Conservation (phyloP, 2,797 vertebrate genomes). For the Heliangelus exortis region DNA sequence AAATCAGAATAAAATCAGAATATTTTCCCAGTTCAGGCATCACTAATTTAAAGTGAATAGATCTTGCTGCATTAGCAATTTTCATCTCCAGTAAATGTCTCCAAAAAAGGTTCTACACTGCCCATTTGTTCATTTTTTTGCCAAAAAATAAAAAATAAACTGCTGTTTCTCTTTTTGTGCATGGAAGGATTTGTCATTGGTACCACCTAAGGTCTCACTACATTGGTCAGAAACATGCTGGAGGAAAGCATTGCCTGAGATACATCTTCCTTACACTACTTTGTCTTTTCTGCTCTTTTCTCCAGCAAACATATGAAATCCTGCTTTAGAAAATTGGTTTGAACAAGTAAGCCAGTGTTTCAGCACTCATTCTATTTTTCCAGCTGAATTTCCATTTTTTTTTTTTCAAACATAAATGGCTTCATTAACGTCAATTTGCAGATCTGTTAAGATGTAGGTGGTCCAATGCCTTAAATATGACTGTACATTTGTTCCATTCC, state of each 20-base stretch:
- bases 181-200: not conserved
- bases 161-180: not conserved
- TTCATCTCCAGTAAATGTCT: not conserved
- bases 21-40: not conserved
- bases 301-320: not conserved
- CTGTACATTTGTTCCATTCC: constrained; percentile 34
- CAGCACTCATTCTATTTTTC: constrained; percentile 63
- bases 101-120: not conserved
- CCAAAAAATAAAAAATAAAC: not conserved
- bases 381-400: constrained; percentile 55
- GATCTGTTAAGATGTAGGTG: constrained; percentile 62
- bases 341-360: constrained; percentile 56
- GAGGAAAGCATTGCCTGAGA: not conserved
- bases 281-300: constrained; percentile 40
- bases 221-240: not conserved
- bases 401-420: constrained; percentile 24
- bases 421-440: constrained; percentile 46
- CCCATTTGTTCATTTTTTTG: not conserved
- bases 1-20: not conserved
- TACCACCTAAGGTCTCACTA: not conserved
- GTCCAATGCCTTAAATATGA: constrained; percentile 42
- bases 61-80: not conserved
- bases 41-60: not conserved
- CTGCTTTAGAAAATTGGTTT: constrained; percentile 37
- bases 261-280: not conserved